Conservation (phyloP, 2,797 vertebrate species). For the Heteromormyrus szaboi region DNA sequence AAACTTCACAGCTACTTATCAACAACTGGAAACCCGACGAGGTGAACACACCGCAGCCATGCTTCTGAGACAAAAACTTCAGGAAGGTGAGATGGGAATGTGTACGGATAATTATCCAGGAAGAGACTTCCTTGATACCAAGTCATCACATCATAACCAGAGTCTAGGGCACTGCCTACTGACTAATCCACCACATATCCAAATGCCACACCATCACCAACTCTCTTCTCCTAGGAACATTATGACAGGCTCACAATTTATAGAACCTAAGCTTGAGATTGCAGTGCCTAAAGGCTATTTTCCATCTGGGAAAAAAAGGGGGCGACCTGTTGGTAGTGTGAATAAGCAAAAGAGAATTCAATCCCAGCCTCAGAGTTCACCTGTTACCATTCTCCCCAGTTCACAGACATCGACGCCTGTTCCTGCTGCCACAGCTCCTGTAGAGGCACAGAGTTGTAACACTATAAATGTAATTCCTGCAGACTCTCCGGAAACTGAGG, state of each 20-base stretch:
- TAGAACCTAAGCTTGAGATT: slow-evolving; percentile 60
- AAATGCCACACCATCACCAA: slow-evolving; percentile 45
- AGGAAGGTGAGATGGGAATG: slow-evolving; percentile 64
- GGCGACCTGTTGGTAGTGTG: slow-evolving; percentile 91
- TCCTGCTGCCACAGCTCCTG: slow-evolving; percentile 30
- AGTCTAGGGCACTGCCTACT: slow-evolving; percentile 56
- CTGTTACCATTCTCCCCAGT: slow-evolving; percentile 33
- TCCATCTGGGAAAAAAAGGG: slow-evolving; percentile 97
- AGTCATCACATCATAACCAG: slow-evolving; percentile 56
- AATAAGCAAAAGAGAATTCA: slow-evolving; percentile 91
- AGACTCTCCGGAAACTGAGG: slow-evolving; percentile 35
- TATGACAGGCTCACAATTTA: slow-evolving; percentile 36
- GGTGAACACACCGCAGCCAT: slow-evolving; percentile 66
- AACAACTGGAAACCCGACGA: slow-evolving; percentile 66
- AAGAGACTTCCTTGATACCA: slow-evolving; percentile 60
- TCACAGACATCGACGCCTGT: slow-evolving; percentile 43
- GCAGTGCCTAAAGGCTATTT: slow-evolving; percentile 92
- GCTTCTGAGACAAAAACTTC: slow-evolving; percentile 66
- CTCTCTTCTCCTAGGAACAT: slow-evolving; percentile 57
- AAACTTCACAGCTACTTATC: slow-evolving; percentile 70
- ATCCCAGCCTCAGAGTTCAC: slow-evolving; percentile 44
- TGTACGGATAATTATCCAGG: slow-evolving; percentile 67
- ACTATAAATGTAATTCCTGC: slow-evolving; percentile 30
- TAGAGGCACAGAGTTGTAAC: slow-evolving; percentile 28
- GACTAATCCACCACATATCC: slow-evolving; percentile 51